Base-by-base conservation (phyloP, 2,113 vertebrate species). In the Cyphomyrus plagiostoma region DNA sequence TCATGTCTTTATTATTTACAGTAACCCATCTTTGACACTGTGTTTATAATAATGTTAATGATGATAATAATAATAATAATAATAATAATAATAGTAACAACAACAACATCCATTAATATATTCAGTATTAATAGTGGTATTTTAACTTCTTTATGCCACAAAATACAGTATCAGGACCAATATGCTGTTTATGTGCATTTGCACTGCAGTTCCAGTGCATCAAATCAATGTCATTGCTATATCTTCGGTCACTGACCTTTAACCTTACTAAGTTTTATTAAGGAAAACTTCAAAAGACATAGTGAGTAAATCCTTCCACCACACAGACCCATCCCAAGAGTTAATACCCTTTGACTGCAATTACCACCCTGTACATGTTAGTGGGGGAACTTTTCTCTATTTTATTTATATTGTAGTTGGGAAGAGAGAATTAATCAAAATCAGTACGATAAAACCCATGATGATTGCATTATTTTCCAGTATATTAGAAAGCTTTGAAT, bases 251-350 rank as follows among this genome's bases (percentile, higher is more conserved):
- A 84, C 19, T 42, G 74, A 80, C 82, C 45, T 84, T 48, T 49
- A 80, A 42, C 35, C 30, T 77, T 80, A 77, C 5, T 77, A 35
- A 74, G 70, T 82, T 89, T 82, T 42, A 48, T 82, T 19, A 77
- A 89, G 88, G 48, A 53, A 83, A 53, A 19, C 48, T 30, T 53
- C 11, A 4, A 26, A 89, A 70, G 30, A 82, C 3, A 74, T 11
- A 89, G 70, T n/a, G 49, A 82, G 88, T 19, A 82, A 80, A 53
- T n/a, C 70, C 11, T 35, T 89, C 49, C 88, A 89, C 74, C 88
- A 89, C 30, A 83, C 39, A 82, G 49, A 56, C 74, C 74, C 39
- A 8, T 46, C 74, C 88, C 74, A 53, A 52, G 45, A 50, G 46
- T 80, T 52, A 50, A 17, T 26, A 17, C 15, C 26, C 15, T 89